Evolutionary conservation across 2,888 invertebrate species (phyloP).

Genomic region (Apamea epomidion): DNA sequence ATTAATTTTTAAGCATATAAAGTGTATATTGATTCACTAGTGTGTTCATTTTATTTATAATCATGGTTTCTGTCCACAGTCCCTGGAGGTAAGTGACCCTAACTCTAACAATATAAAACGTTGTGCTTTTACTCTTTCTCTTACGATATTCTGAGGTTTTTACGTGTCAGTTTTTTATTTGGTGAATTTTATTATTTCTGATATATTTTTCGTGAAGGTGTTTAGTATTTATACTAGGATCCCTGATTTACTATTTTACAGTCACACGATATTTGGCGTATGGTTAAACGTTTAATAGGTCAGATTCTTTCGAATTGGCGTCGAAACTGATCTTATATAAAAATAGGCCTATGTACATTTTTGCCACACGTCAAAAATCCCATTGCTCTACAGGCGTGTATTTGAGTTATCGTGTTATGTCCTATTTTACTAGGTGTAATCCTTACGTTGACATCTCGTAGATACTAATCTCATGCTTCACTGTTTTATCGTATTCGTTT

Average conservation of each 20-base stretch:
- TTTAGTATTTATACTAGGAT: conserved; percentile 49
- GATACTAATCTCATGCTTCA: conserved; percentile 59
- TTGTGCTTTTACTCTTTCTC: conserved; percentile 53
- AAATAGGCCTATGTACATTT: conserved; percentile 8
- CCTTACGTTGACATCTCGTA: conserved; percentile 58
- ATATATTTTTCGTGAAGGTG: conserved; percentile 49
- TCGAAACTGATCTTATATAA: not conserved
- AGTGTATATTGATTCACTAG: conserved; percentile 89
- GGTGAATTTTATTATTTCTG: conserved; percentile 40
- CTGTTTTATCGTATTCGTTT: conserved; percentile 62
- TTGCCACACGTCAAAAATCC: conserved; percentile 47
- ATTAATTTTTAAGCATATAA: conserved; percentile 89
- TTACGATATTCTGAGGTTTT: conserved; percentile 44
- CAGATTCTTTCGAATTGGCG: not conserved
- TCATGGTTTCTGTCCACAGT: conserved; percentile 87
- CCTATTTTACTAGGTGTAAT: conserved; percentile 47
- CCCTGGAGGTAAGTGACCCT: conserved; percentile 87
- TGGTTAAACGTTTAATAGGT: conserved; percentile 40
- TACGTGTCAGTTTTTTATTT: conserved; percentile 51
- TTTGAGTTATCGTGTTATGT: conserved; percentile 49
- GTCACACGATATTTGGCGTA: conserved; percentile 52
- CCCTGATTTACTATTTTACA: conserved; percentile 25
- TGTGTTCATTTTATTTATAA: conserved; percentile 90
- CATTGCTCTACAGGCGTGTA: conserved; percentile 35
- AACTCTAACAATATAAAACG: conserved; percentile 59